phyloP scores from a whole-genome alignment of 2,113 vertebrate species.

The Addax nasomaculatus region DNA sequence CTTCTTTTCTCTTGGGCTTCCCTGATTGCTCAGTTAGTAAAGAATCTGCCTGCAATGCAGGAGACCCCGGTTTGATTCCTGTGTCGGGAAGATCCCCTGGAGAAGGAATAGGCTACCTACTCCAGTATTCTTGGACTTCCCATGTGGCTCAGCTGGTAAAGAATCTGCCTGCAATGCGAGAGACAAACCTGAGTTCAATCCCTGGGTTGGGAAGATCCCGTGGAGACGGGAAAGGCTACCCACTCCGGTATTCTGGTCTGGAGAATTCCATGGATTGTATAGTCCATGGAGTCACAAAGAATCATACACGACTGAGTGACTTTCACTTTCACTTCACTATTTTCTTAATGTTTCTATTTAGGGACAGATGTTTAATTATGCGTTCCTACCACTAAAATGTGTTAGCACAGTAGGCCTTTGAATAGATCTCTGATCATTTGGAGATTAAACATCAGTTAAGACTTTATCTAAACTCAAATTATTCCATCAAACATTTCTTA shows the following conservation, averaged over 20 bases:
- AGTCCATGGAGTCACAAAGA: not conserved
- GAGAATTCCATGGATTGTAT: not conserved
- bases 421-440: not conserved
- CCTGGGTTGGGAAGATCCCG: not conserved
- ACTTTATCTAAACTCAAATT: not conserved
- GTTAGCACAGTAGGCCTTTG: not conserved
- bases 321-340: not conserved
- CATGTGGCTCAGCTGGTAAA: not conserved
- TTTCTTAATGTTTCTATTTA: not conserved
- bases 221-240: not conserved
- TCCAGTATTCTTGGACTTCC: not conserved
- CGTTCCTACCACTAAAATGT: not conserved
- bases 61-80: not conserved
- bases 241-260: not conserved
- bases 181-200: not conserved
- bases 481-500: not conserved
- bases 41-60: not conserved
- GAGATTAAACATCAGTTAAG: constrained; percentile 14
- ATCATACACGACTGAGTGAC: not conserved
- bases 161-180: not conserved
- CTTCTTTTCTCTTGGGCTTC: not conserved
- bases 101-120: not conserved
- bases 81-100: not conserved
- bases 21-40: not conserved
- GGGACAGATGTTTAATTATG: not conserved